Percentiles rank a stretch among this genome's conserved stretches.
These are phyloP conservation scores for Rynchops niger DNA, from an alignment of 2,113 vertebrate genomes.

Conservation along the genomic window DNA sequence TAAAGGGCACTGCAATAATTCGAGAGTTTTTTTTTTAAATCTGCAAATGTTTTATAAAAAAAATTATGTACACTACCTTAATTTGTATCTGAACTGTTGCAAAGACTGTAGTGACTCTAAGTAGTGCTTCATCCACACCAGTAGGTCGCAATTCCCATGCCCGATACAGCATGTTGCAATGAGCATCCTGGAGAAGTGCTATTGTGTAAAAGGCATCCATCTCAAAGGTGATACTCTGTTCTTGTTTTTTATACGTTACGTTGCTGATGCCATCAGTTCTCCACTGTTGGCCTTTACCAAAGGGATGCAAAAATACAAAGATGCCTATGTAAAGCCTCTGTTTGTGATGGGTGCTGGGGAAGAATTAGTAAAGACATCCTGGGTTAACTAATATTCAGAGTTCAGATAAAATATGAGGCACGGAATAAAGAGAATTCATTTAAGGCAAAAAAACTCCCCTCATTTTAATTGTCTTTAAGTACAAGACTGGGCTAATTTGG, in stretches of 20 bases:
- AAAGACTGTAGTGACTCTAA: slow-evolving; percentile 74
- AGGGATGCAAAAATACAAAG: background rate
- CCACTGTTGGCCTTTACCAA: slow-evolving; percentile 79
- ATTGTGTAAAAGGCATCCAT: slow-evolving; percentile 77
- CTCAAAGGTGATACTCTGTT: slow-evolving; percentile 76
- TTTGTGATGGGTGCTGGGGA: background rate
- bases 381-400: background rate
- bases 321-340: background rate
- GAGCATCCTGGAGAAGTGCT: slow-evolving; percentile 82
- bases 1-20: background rate
- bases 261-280: slow-evolving; percentile 79
- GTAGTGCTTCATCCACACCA: slow-evolving; percentile 66
- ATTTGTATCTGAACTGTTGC: slow-evolving; percentile 81
- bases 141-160: slow-evolving; percentile 85
- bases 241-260: slow-evolving; percentile 24
- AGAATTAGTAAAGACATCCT: background rate
- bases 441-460: background rate
- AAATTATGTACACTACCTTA: slow-evolving; percentile 67
- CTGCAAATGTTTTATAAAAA: background rate
- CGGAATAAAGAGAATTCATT: background rate
- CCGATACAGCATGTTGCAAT: slow-evolving; percentile 85
- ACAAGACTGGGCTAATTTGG: background rate
- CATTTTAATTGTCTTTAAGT: background rate
- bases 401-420: background rate
- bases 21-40: no score